Evolutionary conservation across 2,888 invertebrate species (phyloP).

Genomic region (Cyclophora albipunctata): DNA sequence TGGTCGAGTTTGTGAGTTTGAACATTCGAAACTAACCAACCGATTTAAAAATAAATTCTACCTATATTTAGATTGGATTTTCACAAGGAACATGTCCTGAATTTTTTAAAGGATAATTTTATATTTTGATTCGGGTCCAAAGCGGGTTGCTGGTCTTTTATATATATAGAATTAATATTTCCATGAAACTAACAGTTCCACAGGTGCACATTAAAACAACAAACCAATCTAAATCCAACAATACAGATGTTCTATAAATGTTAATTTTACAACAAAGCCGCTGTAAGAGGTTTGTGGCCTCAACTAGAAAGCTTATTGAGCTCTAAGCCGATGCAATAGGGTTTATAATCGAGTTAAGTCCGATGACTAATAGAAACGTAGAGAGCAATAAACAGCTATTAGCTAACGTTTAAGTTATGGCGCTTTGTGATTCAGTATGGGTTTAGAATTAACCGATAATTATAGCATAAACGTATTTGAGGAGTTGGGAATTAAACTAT

Average conservation of each 20-base stretch:
- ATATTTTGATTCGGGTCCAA: too few species aligned
- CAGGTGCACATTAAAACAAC: background rate
- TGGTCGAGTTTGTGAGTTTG: too few species aligned
- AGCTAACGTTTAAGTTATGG: conserved; percentile 10
- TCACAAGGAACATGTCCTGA: too few species aligned
- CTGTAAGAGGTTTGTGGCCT: conserved; percentile 1
- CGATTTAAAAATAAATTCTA: too few species aligned
- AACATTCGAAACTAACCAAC: too few species aligned
- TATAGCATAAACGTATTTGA: too few species aligned
- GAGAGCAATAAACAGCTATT: conserved; percentile 7
- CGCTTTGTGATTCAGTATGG: conserved; percentile 1
- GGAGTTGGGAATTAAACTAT: too few species aligned
- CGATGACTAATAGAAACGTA: conserved; percentile 7
- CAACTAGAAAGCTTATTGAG: background rate
- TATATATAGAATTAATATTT: too few species aligned
- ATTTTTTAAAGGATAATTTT: too few species aligned
- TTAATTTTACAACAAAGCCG: conserved; percentile 7
- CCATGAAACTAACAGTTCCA: too few species aligned
- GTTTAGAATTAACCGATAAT: conserved; percentile 5
- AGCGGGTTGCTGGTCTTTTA: too few species aligned
- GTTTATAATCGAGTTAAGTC: conserved; percentile 1
- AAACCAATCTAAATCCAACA: conserved; percentile 2
- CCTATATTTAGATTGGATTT: too few species aligned
- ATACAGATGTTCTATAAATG: conserved; percentile 10
- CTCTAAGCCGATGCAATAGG: conserved; percentile 1